These are phyloP conservation scores for Acanthornis magna DNA, from an alignment of 2,797 vertebrate species.

Conservation along the genomic window DNA sequence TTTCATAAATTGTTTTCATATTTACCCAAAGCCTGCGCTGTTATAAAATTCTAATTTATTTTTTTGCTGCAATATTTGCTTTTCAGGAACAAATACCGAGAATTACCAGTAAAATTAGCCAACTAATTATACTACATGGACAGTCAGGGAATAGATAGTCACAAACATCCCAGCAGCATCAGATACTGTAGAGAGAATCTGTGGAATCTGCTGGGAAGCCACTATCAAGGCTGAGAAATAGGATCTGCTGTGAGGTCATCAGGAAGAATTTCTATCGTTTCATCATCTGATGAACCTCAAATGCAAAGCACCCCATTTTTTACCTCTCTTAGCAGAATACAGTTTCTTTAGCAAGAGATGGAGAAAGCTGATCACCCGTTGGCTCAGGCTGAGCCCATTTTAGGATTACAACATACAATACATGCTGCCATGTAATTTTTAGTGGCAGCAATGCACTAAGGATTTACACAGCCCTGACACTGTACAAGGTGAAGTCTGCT, in stretches of 20 bases:
- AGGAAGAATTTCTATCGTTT: not conserved
- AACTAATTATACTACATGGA: not conserved
- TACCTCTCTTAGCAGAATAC: not conserved
- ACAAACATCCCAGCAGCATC: not conserved
- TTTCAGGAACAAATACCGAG: not conserved
- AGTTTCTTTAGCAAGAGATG: not conserved
- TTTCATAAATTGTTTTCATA: not conserved
- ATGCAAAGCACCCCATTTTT: not conserved
- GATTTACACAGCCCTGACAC: not conserved
- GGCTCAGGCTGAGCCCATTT: not conserved
- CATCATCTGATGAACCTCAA: not conserved
- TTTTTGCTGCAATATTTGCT: not conserved
- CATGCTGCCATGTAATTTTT: not conserved
- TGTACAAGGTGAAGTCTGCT: fast-evolving
- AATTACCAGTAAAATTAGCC: not conserved
- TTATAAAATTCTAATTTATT: not conserved
- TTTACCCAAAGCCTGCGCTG: not conserved
- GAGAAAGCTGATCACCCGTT: not conserved
- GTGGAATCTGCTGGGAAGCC: not conserved
- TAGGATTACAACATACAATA: not conserved
- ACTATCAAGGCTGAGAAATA: not conserved
- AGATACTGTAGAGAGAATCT: not conserved
- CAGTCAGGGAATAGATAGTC: not conserved
- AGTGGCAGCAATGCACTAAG: not conserved
- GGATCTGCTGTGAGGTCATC: not conserved